Conservation (phyloP, 92 coral and sea anemone species). For the Siderastrea siderea region DNA sequence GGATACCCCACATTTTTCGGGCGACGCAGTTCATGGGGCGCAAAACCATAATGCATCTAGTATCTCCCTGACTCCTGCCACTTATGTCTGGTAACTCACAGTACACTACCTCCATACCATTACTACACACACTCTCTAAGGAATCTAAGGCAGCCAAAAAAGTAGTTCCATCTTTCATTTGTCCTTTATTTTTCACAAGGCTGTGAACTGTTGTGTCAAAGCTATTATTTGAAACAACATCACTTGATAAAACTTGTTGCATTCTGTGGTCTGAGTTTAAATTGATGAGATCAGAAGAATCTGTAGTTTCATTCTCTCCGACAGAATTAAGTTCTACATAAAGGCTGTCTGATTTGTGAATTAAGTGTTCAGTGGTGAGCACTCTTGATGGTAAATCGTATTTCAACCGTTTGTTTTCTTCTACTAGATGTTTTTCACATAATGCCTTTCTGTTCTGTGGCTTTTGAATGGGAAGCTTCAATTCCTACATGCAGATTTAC, state of each 20-base stretch:
- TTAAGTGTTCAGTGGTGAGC: neutral
- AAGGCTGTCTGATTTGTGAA: neutral
- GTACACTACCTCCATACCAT: neutral
- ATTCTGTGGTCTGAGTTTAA: constrained; percentile 4
- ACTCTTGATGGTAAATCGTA: neutral
- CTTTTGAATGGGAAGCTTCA: constrained; percentile 8
- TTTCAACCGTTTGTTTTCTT: neutral
- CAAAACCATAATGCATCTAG: no score
- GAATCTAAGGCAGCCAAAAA: neutral
- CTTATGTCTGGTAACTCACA: constrained; percentile 23
- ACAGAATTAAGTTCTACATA: neutral
- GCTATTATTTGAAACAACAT: neutral
- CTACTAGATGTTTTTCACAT: neutral
- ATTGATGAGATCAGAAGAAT: constrained; percentile 4
- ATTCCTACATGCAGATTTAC: constrained; percentile 7
- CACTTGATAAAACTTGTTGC: neutral
- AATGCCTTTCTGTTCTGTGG: neutral
- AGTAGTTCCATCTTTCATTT: neutral
- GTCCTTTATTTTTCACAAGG: neutral
- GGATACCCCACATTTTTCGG: no score
- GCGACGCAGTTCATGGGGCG: no score
- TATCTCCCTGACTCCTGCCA: constrained; percentile 18
- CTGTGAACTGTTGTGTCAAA: neutral
- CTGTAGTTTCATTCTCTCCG: neutral
- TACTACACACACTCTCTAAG: neutral